Evolutionary conservation across 2,888 invertebrate genomes (phyloP), one percentile per base, ranked within the genome.

Genomic region (Petrolisthes manimaculis): DNA sequence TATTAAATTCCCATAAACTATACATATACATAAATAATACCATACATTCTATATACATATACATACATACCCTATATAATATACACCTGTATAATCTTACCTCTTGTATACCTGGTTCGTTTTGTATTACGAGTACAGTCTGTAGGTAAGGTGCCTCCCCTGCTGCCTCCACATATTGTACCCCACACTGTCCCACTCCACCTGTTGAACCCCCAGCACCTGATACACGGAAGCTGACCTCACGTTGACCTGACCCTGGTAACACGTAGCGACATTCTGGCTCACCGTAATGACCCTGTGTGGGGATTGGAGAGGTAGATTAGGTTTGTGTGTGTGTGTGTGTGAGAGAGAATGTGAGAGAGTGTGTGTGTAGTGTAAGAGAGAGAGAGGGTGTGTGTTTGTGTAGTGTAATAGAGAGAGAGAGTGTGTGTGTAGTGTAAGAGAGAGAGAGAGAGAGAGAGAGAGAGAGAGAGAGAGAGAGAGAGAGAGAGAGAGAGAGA

Each of bases 91-190:
- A n/a, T n/a, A n/a, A n/a, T n/a, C 85, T 86, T 91, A 93, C 93
- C 93, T 95, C 95, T 92, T 95, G 94, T 91, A 96, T 96, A 5
- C 96, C 96, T 4, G 95, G 94, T 92, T 96, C 96, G 92, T 96
- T 96, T 94, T 96, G 95, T 4, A 96, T 93, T 12, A 96, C 96
- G 37, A 96, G 93, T 4, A 96, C 95, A 92, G 96, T 96, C 92
- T 97, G 96, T 90, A 97, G 93, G 92, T 96, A 96, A 1, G 90
- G 79, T 1, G 88, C 86, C 4, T 24, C 74, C 0, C 80, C 88
- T 6, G 67, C 80, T 18, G 71, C 69, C 80, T 90, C 90, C n/a
- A 90, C 88, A 37, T 77, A 83, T 80, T 88, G 87, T 5, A 83
- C 83, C 51, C 90, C 90, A 69, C 90, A 90, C 51, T 56, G 54